phyloP scores from a whole-genome alignment of 2,113 vertebrate genomes.

The human (Homo sapiens) region DNA sequence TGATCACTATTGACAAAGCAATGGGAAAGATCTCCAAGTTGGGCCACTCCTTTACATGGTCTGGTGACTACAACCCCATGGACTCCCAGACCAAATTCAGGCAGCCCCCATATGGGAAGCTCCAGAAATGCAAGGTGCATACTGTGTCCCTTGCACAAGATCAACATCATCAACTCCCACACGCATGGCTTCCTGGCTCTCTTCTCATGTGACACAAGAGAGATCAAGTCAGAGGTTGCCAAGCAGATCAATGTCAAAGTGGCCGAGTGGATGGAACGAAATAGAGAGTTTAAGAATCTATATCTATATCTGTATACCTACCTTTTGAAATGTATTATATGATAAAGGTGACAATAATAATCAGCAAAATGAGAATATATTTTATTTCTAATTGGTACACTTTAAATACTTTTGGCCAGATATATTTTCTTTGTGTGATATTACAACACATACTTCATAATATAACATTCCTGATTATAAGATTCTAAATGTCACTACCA shows the following conservation, averaged over 20 bases:
- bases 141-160: too few species aligned
- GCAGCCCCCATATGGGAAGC: too few species aligned
- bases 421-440: background rate
- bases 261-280: background rate
- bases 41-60: slow-evolving; percentile 94
- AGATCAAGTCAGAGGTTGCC: too few species aligned
- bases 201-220: too few species aligned
- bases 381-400: background rate
- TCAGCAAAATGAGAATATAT: background rate
- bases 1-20: slow-evolving; percentile 96
- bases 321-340: background rate
- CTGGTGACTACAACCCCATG: slow-evolving; percentile 95
- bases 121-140: too few species aligned
- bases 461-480: background rate
- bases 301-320: background rate
- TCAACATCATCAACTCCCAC: too few species aligned
- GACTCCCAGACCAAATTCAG: slow-evolving; percentile 85
- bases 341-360: background rate
- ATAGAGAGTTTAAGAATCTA: background rate
- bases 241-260: too few species aligned
- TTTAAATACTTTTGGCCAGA: background rate
- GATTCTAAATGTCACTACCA: background rate
- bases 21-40: slow-evolving; percentile 95
- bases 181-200: too few species aligned
- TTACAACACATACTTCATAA: background rate